Evolutionary conservation across 2,797 vertebrate species (phyloP), one percentile per base, ranked within the genome.

Genomic region (Anguilla anguilla): DNA sequence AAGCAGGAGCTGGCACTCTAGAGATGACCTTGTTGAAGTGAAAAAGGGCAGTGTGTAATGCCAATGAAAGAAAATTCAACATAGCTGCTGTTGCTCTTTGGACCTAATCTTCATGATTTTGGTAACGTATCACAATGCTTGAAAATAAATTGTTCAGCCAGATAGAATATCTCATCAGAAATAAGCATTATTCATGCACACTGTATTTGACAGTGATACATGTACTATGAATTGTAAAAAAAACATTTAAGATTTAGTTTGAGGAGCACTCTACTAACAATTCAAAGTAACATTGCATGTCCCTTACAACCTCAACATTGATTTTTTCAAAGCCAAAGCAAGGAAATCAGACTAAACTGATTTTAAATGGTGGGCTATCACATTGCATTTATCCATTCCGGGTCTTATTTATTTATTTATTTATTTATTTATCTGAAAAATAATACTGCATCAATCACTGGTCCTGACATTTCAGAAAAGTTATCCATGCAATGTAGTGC

Each of bases 1-100:
- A 87, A 57, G 77, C 55, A 39, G 55, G 57, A 87, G 39, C 74
- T 51, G 74, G 74, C 74, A 22, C 74, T 17, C 31, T 22, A 35
- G 19, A 43, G 74, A 17, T 39, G 74, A 39, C 31, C 31, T 77
- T 10, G 39, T n/a, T 31, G 69, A 74, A 35, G 31, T 74, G 69
- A 31, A 77, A 77, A 77, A 43, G 31, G 74, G 74, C 35, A 77
- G 74, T 15, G 19, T 43, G 13, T 35, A 77, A 43, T 19, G 15
- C 39, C 74, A 43, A 74, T 11, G 10, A 74, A 39, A 74, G 69
- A 10, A 28, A 74, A 31, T 31, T 31, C 69, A 35, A 2, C 69
- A 74, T 31, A 43, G 31, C 39, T 43, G 15, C 39, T 19, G 31
- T 43, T 15, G 31, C 39, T 35, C 74, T 22, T 39, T 77, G 74